A percentile compares a stretch with the other conserved stretches of the same genome.
phyloP scores from a whole-genome alignment of 2,113 vertebrate genomes.

The Semnornis frantzii region DNA sequence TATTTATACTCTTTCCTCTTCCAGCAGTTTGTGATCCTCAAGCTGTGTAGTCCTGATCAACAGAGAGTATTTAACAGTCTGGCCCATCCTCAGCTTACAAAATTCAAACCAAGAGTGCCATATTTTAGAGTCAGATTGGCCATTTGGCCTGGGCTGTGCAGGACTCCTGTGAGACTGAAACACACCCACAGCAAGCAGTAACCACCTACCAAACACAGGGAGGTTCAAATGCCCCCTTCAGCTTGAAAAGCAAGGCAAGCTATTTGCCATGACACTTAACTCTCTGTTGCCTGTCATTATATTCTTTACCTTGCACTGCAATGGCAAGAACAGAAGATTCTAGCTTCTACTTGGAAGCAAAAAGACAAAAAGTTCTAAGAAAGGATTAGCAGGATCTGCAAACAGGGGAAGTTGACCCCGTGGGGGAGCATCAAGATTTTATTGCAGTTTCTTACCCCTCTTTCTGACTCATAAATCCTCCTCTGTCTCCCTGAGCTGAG shows the following conservation, averaged over 20 bases:
- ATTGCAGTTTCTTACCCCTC: not conserved
- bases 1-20: constrained; percentile 66
- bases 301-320: not conserved
- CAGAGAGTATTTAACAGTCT: not conserved
- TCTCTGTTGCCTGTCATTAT: not conserved
- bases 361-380: not conserved
- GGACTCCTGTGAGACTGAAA: not conserved
- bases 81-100: not conserved
- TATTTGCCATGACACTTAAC: constrained; percentile 1
- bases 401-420: not conserved
- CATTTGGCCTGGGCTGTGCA: not conserved
- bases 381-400: not conserved
- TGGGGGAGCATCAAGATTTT: not conserved
- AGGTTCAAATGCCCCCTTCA: not conserved
- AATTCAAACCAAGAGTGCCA: constrained; percentile 1
- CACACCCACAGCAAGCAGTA: not conserved
- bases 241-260: not conserved
- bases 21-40: constrained; percentile 54
- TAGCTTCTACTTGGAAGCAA: not conserved
- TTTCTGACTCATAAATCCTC: not conserved
- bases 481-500: not conserved
- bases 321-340: not conserved
- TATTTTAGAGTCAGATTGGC: not conserved
- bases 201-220: not conserved
- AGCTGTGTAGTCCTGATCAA: constrained; percentile 13